Percentiles rank a stretch among this genome's conserved stretches.
Evolutionary conservation across 2,888 invertebrate genomes (phyloP).

Genomic region (Nyleta sp.): DNA sequence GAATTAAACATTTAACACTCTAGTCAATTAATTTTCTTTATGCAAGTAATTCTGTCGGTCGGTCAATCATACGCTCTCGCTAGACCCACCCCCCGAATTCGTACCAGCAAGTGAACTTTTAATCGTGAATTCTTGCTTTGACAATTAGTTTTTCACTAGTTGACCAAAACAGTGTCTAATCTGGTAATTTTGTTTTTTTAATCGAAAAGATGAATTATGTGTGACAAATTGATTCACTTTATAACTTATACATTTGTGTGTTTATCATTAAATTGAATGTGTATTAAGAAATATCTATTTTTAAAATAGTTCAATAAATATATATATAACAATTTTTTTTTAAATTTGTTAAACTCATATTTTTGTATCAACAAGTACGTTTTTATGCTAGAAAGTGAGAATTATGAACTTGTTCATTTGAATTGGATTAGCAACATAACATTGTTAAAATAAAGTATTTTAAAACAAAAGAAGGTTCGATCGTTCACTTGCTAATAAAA

Average conservation of each 20-base stretch:
- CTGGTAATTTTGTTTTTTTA: background rate
- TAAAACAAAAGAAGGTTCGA: no score
- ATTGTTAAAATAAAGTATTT: no score
- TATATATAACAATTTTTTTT: no score
- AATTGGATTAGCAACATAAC: no score
- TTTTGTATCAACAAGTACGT: no score
- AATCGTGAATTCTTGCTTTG: background rate
- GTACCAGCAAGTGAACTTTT: conserved; percentile 14
- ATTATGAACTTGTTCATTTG: no score
- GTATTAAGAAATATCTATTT: no score
- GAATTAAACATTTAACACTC: conserved; percentile 54
- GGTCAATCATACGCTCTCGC: conserved; percentile 8
- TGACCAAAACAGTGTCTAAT: background rate
- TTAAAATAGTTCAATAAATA: no score
- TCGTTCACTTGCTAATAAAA: no score
- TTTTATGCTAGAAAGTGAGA: no score
- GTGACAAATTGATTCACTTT: background rate
- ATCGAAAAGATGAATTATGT: background rate
- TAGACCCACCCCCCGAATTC: background rate
- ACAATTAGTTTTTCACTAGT: conserved; percentile 3
- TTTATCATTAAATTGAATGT: no score
- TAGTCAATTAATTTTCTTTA: conserved; percentile 38
- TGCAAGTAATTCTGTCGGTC: conserved; percentile 23
- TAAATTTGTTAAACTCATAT: no score
- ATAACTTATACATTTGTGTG: background rate